Evolutionary conservation across 92 coral and sea anemone genomes (phyloP).

Genomic region (Phenganax subtilis): DNA sequence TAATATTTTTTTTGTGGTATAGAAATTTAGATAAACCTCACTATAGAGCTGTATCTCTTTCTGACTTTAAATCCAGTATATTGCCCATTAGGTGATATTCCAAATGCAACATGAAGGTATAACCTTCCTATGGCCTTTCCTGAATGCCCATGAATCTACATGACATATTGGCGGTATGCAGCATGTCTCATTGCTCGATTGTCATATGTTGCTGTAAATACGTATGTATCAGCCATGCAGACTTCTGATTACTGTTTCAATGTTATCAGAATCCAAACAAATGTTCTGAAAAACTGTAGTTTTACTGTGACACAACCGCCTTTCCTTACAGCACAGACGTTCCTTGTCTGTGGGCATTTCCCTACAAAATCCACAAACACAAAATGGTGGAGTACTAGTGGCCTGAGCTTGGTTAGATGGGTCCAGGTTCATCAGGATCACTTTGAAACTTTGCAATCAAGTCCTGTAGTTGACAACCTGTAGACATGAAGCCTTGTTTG

Average conservation of each 20-base stretch:
- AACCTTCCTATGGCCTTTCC: conserved; percentile 40
- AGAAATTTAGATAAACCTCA: background rate
- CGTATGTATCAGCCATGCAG: conserved; percentile 42
- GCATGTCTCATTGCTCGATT: conserved; percentile 46
- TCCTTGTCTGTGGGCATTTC: conserved; percentile 40
- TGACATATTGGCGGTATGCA: conserved; percentile 45
- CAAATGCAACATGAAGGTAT: conserved; percentile 48
- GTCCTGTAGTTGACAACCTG: conserved; percentile 28
- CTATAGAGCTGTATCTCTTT: background rate
- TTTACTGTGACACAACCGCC: conserved; percentile 16
- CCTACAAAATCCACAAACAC: conserved; percentile 34
- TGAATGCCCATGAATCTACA: conserved; percentile 38
- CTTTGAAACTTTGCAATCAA: conserved; percentile 8
- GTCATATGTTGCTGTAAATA: conserved; percentile 43
- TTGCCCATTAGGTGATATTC: conserved; percentile 37
- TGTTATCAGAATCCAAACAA: conserved; percentile 41
- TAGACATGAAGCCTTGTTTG: conserved; percentile 26
- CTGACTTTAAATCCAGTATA: conserved; percentile 44
- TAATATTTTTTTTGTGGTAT: background rate
- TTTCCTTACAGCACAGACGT: conserved; percentile 36
- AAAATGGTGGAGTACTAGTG: conserved; percentile 7
- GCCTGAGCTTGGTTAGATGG: conserved; percentile 13
- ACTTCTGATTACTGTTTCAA: conserved; percentile 38
- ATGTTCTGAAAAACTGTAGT: conserved; percentile 22
- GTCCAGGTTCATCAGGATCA: conserved; percentile 2